Conservation (phyloP, 2,113 vertebrate species). For the Astatoreochromis straeleni region DNA sequence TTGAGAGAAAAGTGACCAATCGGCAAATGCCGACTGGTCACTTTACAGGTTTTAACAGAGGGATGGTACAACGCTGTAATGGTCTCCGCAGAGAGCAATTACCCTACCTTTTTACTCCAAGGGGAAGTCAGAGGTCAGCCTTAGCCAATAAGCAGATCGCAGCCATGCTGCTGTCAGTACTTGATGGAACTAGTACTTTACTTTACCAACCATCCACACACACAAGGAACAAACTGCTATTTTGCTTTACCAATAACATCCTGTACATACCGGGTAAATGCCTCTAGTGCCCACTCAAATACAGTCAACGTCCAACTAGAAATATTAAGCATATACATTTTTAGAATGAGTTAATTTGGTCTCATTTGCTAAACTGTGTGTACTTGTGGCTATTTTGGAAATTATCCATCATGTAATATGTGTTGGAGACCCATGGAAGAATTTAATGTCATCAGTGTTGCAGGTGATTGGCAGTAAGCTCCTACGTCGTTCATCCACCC, state of each 20-base stretch:
- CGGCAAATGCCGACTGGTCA: neutral
- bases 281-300: neutral
- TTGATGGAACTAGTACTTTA: neutral
- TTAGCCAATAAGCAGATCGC: neutral
- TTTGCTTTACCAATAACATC: neutral
- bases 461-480: neutral
- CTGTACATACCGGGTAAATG: neutral
- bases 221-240: neutral
- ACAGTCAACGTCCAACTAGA: neutral
- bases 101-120: neutral
- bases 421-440: neutral
- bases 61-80: constrained; percentile 8
- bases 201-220: neutral
- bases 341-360: neutral
- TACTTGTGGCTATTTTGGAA: neutral
- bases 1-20: constrained; percentile 22
- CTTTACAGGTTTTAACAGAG: neutral
- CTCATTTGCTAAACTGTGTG: neutral
- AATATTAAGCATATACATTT: neutral
- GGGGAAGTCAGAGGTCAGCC: neutral
- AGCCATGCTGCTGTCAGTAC: neutral
- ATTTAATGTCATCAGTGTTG: neutral
- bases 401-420: neutral
- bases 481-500: neutral
- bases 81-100: constrained; percentile 25